These are phyloP conservation scores for Aplidium turbinatum DNA, from an alignment of 23 tunicate species.

Conservation along the genomic window DNA sequence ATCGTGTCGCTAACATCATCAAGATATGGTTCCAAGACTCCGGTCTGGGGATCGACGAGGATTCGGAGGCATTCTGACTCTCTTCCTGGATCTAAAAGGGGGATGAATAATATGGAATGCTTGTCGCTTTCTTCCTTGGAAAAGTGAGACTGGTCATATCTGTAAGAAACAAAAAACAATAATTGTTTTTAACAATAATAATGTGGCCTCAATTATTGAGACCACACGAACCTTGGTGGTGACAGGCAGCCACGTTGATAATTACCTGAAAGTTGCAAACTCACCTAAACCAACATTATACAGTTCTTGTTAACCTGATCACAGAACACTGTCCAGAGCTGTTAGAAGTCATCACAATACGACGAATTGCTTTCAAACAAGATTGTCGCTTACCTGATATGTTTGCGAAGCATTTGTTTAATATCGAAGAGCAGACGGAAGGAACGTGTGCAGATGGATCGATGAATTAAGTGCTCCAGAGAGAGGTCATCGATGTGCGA, in stretches of 20 bases:
- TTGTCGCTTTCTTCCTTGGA: conserved; percentile 11
- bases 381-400: conserved; percentile 67
- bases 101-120: conserved; percentile 61
- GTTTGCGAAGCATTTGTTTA: conserved; percentile 60
- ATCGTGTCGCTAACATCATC: conserved; percentile 29
- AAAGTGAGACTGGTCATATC: conserved; percentile 59
- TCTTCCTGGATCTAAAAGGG: conserved; percentile 47
- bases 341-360: too few species aligned
- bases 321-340: too few species aligned
- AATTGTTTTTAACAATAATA: background rate
- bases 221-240: background rate
- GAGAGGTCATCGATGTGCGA: conserved; percentile 76
- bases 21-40: conserved; percentile 58
- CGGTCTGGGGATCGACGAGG: conserved; percentile 97
- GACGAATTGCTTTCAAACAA: too few species aligned
- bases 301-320: too few species aligned
- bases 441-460: conserved; percentile 66
- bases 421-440: conserved; percentile 48
- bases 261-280: background rate
- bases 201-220: background rate
- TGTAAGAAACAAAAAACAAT: background rate
- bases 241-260: background rate
- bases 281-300: too few species aligned
- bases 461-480: conserved; percentile 66
- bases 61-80: conserved; percentile 45